Evolutionary conservation across 2,797 vertebrate species (phyloP).

Genomic region (Ibycter americanus): DNA sequence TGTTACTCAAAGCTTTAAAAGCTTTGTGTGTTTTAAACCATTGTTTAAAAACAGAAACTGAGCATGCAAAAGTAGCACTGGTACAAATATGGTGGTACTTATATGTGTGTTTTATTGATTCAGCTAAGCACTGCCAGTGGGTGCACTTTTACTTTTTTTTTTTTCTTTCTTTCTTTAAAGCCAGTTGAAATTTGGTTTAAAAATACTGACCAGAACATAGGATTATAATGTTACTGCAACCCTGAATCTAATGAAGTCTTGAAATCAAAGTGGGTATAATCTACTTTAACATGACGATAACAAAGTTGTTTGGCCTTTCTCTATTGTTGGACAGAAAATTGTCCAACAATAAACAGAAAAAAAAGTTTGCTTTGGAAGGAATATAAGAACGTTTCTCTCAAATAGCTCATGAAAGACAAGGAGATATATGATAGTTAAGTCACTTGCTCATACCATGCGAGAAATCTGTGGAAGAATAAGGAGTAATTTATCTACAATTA

Average conservation of each 20-base stretch:
- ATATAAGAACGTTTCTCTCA: not conserved
- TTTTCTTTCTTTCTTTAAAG: not conserved
- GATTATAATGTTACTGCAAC: not conserved
- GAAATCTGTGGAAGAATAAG: not conserved
- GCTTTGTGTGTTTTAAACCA: not conserved
- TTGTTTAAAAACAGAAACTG: not conserved
- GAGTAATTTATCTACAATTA: not conserved
- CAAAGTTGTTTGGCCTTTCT: not conserved
- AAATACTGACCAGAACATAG: not conserved
- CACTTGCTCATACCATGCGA: not conserved
- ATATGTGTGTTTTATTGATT: not conserved
- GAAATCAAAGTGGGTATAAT: not conserved
- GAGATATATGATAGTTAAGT: not conserved
- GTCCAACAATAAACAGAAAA: not conserved
- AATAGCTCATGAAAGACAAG: not conserved
- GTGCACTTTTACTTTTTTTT: not conserved
- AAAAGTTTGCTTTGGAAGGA: not conserved
- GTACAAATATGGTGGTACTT: not conserved
- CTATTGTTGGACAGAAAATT: not conserved
- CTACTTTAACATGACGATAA: not conserved
- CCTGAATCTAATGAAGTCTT: not conserved
- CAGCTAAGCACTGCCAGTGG: not conserved
- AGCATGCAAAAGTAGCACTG: not conserved
- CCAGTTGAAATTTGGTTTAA: not conserved
- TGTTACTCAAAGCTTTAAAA: not conserved